Evolutionary conservation across 2,113 vertebrate species (phyloP).

Genomic region (Coryphaenoides rupestris): DNA sequence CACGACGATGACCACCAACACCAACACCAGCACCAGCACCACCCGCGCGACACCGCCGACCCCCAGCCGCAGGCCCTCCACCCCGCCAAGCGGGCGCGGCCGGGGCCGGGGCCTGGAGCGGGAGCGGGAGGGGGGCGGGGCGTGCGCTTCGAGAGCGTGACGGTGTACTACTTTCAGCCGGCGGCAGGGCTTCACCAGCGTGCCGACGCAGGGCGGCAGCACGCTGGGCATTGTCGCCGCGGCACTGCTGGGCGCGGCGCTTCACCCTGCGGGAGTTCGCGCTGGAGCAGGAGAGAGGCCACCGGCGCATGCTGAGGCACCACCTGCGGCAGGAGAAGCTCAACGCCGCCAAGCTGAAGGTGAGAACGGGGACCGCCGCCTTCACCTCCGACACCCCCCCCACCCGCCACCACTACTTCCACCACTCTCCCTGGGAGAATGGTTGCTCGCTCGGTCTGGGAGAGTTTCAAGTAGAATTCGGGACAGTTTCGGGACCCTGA

Average conservation of each 20-base stretch:
- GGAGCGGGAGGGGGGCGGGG: too few relatives aligned
- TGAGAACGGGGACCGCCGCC: slow-evolving; percentile 44
- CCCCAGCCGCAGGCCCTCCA: slow-evolving; percentile 68
- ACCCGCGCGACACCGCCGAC: neutral
- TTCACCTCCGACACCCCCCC: too few relatives aligned
- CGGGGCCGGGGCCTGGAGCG: slow-evolving; percentile 84
- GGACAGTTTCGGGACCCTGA: too few relatives aligned
- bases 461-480: too few relatives aligned
- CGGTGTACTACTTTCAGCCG: slow-evolving; percentile 92
- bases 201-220: slow-evolving; percentile 94
- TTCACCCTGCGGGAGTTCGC: slow-evolving; percentile 91
- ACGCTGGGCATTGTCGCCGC: slow-evolving; percentile 90
- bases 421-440: too few relatives aligned
- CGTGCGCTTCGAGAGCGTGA: slow-evolving; percentile 91
- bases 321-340: slow-evolving; percentile 91
- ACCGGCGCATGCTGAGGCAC: slow-evolving; percentile 86
- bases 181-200: slow-evolving; percentile 90
- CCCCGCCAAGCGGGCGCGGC: slow-evolving; percentile 79
- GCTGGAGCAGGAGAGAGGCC: slow-evolving; percentile 85
- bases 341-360: slow-evolving; percentile 86
- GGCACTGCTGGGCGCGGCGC: slow-evolving; percentile 83
- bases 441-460: too few relatives aligned
- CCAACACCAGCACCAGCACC: neutral
- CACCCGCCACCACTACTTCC: too few relatives aligned
- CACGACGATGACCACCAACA: too few relatives aligned